Base-by-base conservation (phyloP, 2,797 vertebrate species). In the Sorex maritimensis region DNA sequence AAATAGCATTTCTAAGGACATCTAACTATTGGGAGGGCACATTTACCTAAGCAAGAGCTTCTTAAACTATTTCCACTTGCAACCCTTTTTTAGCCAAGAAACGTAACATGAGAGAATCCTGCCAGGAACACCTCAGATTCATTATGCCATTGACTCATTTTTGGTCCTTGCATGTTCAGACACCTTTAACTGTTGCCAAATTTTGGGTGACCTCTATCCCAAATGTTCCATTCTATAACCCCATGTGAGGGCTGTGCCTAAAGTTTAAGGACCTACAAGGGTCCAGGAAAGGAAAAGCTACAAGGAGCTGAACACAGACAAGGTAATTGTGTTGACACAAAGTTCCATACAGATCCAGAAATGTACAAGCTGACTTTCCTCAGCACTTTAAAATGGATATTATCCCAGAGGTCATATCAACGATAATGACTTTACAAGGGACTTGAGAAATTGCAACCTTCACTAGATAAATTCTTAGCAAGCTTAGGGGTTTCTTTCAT, bases 381-480 rank as follows among this genome's bases (percentile, higher is more conserved):
- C n/a, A 85, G 75, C 49, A 61, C 55, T 82, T 81, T 41, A 75
- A 88, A 77, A 92, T 55, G 26, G 55, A 26, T 19, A 72, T 92
- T 93, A 91, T 88, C 93, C 80, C 94, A 90, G 87, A 92, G 82
- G 69, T 86, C 80, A 3, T 6, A 90, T 95, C 91, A 94, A 92
- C 92, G 24, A 23, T 92, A 94, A 86, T 87, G 91, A 92, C 90
- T 95, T 95, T 95, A 94, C 82, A 94, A 91, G 92, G 41, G 69
- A 81, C 91, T 80, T 95, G 95, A 96, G 92, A 85, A 94, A 95
- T 55, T 93, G 82, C 85, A 84, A 75, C 28, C 88, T 94, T 92
- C 12, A 23, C 87, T 93, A 85, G 74, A 95, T 94, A 95, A 95
- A 94, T 95, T 95, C 73, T 77, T 61, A 71, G 91, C 83, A 68